Base-by-base conservation (phyloP, 2,113 vertebrate genomes). In the Notothenia coriiceps region DNA sequence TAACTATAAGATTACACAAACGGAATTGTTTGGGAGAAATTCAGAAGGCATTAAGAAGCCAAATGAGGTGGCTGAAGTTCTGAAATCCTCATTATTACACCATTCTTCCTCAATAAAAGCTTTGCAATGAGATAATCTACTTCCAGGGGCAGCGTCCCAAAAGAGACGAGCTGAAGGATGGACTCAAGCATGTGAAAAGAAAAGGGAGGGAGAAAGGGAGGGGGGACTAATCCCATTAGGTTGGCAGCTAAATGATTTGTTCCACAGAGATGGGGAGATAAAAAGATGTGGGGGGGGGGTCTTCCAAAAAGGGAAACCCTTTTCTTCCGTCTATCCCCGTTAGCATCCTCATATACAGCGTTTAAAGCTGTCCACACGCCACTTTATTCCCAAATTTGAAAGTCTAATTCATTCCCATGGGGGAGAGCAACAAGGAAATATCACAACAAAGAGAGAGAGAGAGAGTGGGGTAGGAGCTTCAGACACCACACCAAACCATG, bases 161-260 rank as follows among this genome's bases (percentile, higher is more conserved):
- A 80, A 70, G 68, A 65, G 64, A 79, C 29, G 2, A 74, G 57
- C 78, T 71, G 13, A 61, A 83, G 66, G 84, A 91, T 77, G 88
- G 69, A 78, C 81, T 74, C 12, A 0, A 70, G 77, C 47, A 9
- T 20, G 62, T 33, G 62, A 75, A 71, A 83, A 74, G 74, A 82
- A 86, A 85, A 57, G 35, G 74, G 78, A 79, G 55, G 44, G 50
- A 59, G 46, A 33, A 22, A 20, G 76, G 43, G 64, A 71, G 70
- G 11, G 70, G 52, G 25, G 86, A 62, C 50, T 93, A 94, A 94
- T 92, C 89, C 85, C 73, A 83, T 91, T 92, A 89, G 69, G 22
- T 67, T 75, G 77, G 68, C 59, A 84, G 81, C 69, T 79, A 88
- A 90, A 88, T 81, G 85, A 92, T 93, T 88, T 90, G 91, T 90